Evolutionary conservation across 2,888 invertebrate species (phyloP), one percentile per base, ranked within the genome.

Genomic region (Cheiracanthium punctorium): DNA sequence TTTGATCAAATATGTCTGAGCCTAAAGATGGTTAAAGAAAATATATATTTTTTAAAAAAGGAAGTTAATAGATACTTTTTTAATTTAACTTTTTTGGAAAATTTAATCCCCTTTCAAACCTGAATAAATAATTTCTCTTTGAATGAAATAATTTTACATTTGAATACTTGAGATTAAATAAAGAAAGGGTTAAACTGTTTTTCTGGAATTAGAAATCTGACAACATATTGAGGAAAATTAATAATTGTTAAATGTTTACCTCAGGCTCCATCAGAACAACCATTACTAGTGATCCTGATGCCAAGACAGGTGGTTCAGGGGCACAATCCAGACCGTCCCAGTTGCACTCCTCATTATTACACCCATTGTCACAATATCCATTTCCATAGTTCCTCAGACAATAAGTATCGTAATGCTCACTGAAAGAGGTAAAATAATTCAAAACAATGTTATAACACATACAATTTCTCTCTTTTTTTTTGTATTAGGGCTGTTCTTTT

Each of bases 271-370:
- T 96, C 0, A 96, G 93, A 0, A 98, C 93, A 0, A 97, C 94
- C 14, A 98, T 94, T 0, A 96, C 95, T 90, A 98, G 95, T 17
- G 95, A 95, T 12, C 98, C 98, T 89, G 90, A 89, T 0, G 97
- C 97, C 7, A 97, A 91, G n/a, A 75, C 95, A 43, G 86, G 82
- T 8, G 84, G 82, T 28, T 88, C 87, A 1, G 77, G 48, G 67
- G 96, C 96, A 90, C 99, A 99, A 91, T 99, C 99, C 84, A 98
- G 93, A 0, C 99, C 99, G 90, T 99, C 99, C 97, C 98, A 99
- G 91, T 97, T 97, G 92, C 99, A 99, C 90, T 97, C 98, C 1
- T 95, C 96, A 90, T 96, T 97, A 92, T 99, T 97, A 91, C 99
- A 99, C 0, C 97, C 97, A 88, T 96, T 95, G 91, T 99, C 98